Percentiles rank a stretch among this genome's conserved stretches.
Evolutionary conservation across 2,113 vertebrate species (phyloP).

Genomic region (Agapornis roseicollis): DNA sequence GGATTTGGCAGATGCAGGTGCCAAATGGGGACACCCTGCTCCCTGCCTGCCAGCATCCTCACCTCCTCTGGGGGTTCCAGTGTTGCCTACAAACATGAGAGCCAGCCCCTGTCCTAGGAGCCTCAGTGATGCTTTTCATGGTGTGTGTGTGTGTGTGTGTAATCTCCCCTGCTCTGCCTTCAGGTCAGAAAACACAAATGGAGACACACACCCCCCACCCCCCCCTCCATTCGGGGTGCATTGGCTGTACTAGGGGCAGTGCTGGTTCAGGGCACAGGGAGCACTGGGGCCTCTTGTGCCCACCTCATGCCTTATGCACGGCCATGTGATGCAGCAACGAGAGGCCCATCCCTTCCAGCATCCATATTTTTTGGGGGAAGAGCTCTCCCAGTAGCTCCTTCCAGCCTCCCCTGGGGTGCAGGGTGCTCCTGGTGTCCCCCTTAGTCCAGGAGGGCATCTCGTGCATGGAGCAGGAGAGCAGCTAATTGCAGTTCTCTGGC

Average conservation of each 20-base stretch:
- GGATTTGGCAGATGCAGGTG: neutral
- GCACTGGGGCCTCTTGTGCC: rapidly evolving
- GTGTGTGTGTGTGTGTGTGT: rapidly evolving
- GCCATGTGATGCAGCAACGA: rapidly evolving
- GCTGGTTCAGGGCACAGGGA: neutral
- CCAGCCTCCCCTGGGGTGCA: neutral
- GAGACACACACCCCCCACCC: rapidly evolving
- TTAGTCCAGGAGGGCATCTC: neutral
- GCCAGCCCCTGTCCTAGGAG: neutral
- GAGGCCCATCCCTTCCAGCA: neutral
- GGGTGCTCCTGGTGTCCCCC: neutral
- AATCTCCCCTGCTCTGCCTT: neutral
- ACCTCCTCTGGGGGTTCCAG: neutral
- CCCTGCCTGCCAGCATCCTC: neutral
- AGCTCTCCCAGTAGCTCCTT: neutral
- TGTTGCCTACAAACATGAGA: neutral
- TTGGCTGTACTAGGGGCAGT: neutral
- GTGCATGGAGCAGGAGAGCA: neutral
- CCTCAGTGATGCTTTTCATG: neutral
- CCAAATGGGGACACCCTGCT: neutral
- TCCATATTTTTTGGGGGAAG: neutral
- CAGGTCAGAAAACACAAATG: neutral
- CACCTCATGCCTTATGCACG: rapidly evolving
- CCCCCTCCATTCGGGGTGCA: rapidly evolving
- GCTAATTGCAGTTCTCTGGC: neutral